A percentile compares a stretch with the other conserved stretches of the same genome.
phyloP scores from a whole-genome alignment of 2,888 invertebrate species.

The Papilio elwesi region DNA sequence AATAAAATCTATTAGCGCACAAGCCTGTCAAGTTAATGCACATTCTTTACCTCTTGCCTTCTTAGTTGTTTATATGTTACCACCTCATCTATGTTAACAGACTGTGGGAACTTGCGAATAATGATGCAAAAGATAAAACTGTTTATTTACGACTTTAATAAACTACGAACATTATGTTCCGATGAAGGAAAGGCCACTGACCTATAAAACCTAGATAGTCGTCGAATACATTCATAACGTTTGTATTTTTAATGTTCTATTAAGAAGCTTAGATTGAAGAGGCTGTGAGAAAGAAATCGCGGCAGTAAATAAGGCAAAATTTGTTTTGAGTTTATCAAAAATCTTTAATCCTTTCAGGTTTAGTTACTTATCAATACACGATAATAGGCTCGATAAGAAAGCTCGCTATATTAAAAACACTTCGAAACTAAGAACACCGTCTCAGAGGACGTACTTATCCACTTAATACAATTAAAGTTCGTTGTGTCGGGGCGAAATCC shows the following conservation, averaged over 20 bases:
- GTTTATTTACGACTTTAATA: slow-evolving; percentile 10
- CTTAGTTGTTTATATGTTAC: neutral
- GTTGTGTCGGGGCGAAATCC: slow-evolving; percentile 47
- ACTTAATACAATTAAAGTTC: slow-evolving; percentile 50
- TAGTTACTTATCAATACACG: neutral
- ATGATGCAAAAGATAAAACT: neutral
- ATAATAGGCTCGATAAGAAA: neutral
- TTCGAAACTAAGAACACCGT: slow-evolving; percentile 40
- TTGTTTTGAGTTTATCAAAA: neutral
- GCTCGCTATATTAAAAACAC: slow-evolving; percentile 29
- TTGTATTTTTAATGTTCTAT: neutral
- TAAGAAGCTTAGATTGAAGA: no score
- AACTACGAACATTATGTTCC: slow-evolving; percentile 1
- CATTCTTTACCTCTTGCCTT: neutral
- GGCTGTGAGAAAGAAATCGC: no score
- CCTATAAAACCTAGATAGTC: neutral
- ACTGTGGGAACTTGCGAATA: neutral
- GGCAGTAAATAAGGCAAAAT: neutral
- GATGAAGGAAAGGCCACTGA: neutral
- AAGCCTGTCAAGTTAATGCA: neutral
- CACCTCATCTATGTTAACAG: neutral
- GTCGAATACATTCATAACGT: neutral
- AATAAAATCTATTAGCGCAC: slow-evolving; percentile 6
- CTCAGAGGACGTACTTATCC: slow-evolving; percentile 44
- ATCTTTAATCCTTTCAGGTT: neutral